Evolutionary conservation across 2,888 invertebrate genomes (phyloP).

Genomic region (Unio delphinus): DNA sequence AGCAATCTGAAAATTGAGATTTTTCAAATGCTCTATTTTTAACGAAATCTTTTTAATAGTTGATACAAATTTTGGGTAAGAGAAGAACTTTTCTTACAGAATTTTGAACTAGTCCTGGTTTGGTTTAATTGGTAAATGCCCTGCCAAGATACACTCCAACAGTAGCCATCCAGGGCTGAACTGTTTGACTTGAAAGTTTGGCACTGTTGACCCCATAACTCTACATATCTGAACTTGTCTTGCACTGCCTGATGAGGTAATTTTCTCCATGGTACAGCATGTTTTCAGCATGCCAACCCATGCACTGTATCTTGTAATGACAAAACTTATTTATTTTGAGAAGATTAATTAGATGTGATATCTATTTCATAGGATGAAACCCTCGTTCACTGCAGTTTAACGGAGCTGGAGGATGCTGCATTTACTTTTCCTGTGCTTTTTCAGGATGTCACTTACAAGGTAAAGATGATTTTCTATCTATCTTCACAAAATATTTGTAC

Average conservation of each 20-base stretch:
- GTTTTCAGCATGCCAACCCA: not conserved
- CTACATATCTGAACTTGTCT: no score
- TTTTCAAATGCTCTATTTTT: no score
- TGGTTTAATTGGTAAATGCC: no score
- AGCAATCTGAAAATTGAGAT: no score
- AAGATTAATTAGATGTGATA: constrained; percentile 1
- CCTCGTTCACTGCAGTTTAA: constrained; percentile 93
- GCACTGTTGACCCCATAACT: no score
- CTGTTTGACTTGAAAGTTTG: no score
- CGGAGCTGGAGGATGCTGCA: constrained; percentile 91
- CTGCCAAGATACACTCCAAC: no score
- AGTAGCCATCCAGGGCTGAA: no score
- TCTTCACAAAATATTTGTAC: not conserved
- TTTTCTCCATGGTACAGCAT: not conserved
- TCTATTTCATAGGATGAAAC: constrained; percentile 85
- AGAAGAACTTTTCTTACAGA: no score
- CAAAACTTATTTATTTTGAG: not conserved
- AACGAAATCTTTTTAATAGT: no score
- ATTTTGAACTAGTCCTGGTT: no score
- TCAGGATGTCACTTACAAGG: constrained; percentile 89
- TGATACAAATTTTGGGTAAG: no score
- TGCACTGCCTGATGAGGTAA: not conserved
- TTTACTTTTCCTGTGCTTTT: constrained; percentile 94
- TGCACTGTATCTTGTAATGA: not conserved
- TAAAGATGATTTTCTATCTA: constrained; percentile 34